A percentile compares a stretch with the other conserved stretches of the same genome.
Conservation (phyloP, 2,888 invertebrate species). For the Ypsolopha sequella region DNA sequence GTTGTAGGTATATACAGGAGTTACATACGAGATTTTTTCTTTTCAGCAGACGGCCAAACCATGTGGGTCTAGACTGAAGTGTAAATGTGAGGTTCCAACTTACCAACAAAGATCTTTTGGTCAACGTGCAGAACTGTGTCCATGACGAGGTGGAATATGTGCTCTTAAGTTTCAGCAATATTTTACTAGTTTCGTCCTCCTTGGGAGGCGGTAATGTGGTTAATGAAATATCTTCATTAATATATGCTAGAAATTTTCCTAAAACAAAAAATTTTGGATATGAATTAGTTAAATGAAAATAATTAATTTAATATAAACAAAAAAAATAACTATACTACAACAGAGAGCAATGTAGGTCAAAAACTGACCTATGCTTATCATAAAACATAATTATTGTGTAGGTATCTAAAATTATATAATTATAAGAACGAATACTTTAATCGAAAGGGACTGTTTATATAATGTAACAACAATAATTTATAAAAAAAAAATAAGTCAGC, state of each 20-base stretch:
- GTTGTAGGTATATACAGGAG: neutral
- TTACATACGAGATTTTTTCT: no score
- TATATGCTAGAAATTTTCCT: constrained; percentile 37
- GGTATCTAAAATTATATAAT: no score
- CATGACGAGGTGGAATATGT: constrained; percentile 52
- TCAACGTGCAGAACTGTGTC: constrained; percentile 52
- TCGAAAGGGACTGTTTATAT: no score
- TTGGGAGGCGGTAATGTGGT: constrained; percentile 49
- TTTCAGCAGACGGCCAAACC: no score
- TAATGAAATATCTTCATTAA: constrained; percentile 37
- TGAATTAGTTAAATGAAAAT: constrained; percentile 1
- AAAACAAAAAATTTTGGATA: constrained; percentile 18
- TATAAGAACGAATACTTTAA: no score
- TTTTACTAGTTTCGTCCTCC: constrained; percentile 50
- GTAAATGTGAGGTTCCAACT: constrained; percentile 11
- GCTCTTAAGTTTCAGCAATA: constrained; percentile 48
- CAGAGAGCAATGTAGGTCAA: no score
- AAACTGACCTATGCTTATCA: no score
- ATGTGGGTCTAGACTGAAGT: neutral
- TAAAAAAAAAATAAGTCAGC: no score
- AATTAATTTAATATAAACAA: neutral
- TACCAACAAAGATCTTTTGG: constrained; percentile 52
- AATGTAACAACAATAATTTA: no score
- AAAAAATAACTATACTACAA: neutral
- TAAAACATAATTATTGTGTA: no score